Base-by-base conservation (phyloP, 1,140 invertebrate species). In the Scaptomyza pallida region DNA sequence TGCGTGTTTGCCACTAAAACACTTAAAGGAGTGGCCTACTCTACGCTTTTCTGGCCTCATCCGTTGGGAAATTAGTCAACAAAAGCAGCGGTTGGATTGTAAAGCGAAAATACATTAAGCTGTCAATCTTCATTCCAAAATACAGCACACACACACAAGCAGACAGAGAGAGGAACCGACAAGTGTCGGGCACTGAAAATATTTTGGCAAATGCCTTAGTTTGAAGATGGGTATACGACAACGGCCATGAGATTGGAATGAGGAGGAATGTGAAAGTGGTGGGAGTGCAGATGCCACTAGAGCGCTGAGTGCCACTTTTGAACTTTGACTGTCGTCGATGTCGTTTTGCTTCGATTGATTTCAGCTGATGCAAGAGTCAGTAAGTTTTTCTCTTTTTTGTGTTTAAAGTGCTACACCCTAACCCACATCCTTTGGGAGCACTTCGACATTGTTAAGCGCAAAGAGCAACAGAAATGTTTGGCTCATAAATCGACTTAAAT, bases 291-390 rank as follows among this genome's bases (percentile, higher is more conserved):
- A 50, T 68, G 45, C 54, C 54, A 40, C 52, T 55, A 74, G 55
- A 62, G 35, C 63, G 71, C 61, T 88, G 74, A 86, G 82, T 86
- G 78, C 77, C 81, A 86, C 82, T 86, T 86, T 88, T 88, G 81
- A 86, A 86, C 81, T 86, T 86, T 86, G 82, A 74, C 81, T 61
- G 69, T 78, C 70, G 74, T 33, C 62, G 63, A 55, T 64, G 82
- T 68, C 75, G 77, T 59, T 80, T 68, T 63, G 77, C 81, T 67
- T 68, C 80, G 81, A 85, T 85, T 86, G 80, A 85, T 77, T 77
- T 69, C 61, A 70, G 64, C 64, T 64, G 70, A 78, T 57, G 62
- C 44, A 72, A 30, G 67, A 60, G 55, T 47, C 67, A 55, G 67
- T 48, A 35, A 61, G 71, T 64, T 9, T 30, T 30, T 30, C 9